A percentile compares a stretch with the other conserved stretches of the same genome.
These are phyloP conservation scores for Sinhomidia bicolor DNA, from an alignment of 2,888 invertebrate species.

Conservation along the genomic window DNA sequence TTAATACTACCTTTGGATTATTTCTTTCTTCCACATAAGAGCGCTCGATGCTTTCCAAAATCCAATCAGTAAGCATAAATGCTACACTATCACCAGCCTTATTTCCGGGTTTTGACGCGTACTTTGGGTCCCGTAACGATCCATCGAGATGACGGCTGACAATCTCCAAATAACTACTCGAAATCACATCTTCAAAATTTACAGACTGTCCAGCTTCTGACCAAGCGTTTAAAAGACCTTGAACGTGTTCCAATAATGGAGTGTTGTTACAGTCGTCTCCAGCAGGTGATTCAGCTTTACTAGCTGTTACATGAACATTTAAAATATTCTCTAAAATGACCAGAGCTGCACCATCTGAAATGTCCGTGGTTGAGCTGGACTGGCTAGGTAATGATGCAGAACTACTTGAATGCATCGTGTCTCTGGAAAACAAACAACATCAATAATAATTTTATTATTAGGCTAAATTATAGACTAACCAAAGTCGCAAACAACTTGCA, in stretches of 20 bases:
- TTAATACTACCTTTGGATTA: constrained; percentile 74
- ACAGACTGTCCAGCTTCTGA: constrained; percentile 37
- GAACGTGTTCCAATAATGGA: constrained; percentile 61
- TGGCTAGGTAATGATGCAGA: constrained; percentile 44
- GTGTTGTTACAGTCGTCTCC: constrained; percentile 41
- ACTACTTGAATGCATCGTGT: constrained; percentile 62
- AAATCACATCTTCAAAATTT: constrained; percentile 75
- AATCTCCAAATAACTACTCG: constrained; percentile 77
- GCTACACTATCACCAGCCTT: constrained; percentile 61
- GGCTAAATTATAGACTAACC: too few relatives aligned
- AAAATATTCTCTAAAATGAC: constrained; percentile 75
- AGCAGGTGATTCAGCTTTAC: not conserved
- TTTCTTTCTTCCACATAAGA: constrained; percentile 77
- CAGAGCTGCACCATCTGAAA: constrained; percentile 66
- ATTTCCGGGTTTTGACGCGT: not conserved
- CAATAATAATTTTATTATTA: too few relatives aligned
- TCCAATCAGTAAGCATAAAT: constrained; percentile 75
- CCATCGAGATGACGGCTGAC: constrained; percentile 74
- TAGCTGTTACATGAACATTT: constrained; percentile 69
- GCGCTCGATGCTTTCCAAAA: constrained; percentile 78
- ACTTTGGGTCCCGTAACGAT: constrained; percentile 65
- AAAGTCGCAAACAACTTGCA: too few relatives aligned
- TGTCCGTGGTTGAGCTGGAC: constrained; percentile 46
- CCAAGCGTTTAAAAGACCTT: constrained; percentile 63
- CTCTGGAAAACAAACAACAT: not conserved